Conservation (phyloP, 2,113 vertebrate species). For the Fukomys damarensis region DNA sequence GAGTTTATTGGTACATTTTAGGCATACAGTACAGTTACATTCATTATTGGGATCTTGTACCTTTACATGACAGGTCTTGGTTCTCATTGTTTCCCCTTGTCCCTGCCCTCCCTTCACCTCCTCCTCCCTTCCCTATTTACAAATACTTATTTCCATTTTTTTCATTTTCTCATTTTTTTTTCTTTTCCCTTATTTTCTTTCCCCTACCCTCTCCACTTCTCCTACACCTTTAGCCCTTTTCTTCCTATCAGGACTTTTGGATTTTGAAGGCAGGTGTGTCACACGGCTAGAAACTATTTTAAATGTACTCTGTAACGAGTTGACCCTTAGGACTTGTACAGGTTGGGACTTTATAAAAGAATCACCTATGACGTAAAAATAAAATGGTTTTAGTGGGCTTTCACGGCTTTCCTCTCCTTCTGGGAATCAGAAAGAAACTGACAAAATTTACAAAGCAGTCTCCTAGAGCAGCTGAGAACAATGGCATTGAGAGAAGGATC, state of each 20-base stretch:
- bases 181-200: too few relatives aligned
- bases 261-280: background rate
- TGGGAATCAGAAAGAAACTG: background rate
- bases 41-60: too few relatives aligned
- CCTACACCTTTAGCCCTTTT: too few relatives aligned
- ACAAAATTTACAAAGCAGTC: background rate
- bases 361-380: background rate
- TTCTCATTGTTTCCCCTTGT: too few relatives aligned
- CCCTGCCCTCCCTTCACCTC: too few relatives aligned
- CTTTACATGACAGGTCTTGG: too few relatives aligned
- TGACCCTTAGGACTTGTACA: background rate
- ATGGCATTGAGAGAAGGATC: background rate
- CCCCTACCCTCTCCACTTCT: too few relatives aligned
- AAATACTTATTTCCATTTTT: too few relatives aligned
- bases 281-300: background rate
- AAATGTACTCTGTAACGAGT: background rate
- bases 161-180: too few relatives aligned
- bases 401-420: background rate
- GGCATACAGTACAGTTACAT: too few relatives aligned
- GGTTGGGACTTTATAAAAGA: background rate
- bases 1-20: too few relatives aligned
- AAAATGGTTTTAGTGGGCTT: background rate
- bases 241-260: background rate
- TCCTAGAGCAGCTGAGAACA: background rate
- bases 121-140: too few relatives aligned